These are phyloP conservation scores for Apotomis turbidana DNA, from an alignment of 2,888 invertebrate species.

Conservation along the genomic window DNA sequence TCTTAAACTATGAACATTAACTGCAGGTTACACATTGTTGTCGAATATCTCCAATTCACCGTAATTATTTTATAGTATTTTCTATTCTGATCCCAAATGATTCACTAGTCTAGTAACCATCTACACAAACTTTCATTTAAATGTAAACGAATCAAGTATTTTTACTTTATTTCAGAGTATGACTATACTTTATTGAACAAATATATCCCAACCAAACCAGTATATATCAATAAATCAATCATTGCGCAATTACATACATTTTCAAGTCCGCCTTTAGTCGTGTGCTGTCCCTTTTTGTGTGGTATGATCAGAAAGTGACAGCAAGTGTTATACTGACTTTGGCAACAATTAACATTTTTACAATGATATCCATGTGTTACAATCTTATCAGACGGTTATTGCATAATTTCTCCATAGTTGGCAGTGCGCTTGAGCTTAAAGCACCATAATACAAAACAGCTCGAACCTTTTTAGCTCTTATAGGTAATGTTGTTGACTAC, in stretches of 20 bases:
- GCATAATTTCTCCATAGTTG: neutral
- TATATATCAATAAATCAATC: too few relatives aligned
- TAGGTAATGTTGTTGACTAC: slow-evolving; percentile 8
- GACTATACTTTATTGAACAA: neutral
- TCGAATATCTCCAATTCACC: neutral
- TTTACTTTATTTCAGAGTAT: neutral
- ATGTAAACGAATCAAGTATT: neutral
- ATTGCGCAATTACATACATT: too few relatives aligned
- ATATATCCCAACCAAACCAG: neutral
- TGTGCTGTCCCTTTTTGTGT: too few relatives aligned
- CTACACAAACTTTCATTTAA: neutral
- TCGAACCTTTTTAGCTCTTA: neutral
- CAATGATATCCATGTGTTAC: neutral
- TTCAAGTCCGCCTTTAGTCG: too few relatives aligned
- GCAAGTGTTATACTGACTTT: neutral
- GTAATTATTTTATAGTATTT: neutral
- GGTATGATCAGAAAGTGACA: too few relatives aligned
- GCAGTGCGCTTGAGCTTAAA: neutral
- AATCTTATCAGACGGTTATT: neutral
- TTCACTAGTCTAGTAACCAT: neutral
- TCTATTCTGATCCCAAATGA: neutral
- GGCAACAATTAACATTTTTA: neutral
- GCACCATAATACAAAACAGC: neutral
- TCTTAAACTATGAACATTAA: neutral
- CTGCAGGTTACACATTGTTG: neutral